Conservation (phyloP, 2,888 invertebrate species). For the Thelaira solivaga region DNA sequence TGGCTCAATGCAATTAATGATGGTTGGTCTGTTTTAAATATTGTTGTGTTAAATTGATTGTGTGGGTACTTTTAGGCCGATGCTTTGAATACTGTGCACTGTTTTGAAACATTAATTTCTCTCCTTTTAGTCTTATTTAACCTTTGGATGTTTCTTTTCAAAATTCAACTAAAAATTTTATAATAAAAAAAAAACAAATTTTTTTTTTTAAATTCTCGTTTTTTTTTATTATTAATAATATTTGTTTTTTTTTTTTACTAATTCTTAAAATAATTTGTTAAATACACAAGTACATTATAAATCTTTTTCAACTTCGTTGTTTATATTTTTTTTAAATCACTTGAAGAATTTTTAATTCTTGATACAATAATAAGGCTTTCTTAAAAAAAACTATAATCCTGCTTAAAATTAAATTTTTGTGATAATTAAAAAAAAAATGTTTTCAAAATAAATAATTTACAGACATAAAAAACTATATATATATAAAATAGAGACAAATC, state of each 20-base stretch:
- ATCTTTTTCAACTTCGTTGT: slow-evolving; percentile 22
- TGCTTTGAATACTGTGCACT: too few species aligned
- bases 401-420: background rate
- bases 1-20: too few species aligned
- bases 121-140: too few species aligned
- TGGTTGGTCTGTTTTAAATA: too few species aligned
- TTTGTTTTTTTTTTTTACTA: too few species aligned
- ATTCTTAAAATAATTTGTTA: background rate
- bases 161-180: too few species aligned
- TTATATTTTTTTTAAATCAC: slow-evolving; percentile 22
- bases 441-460: slow-evolving; percentile 50
- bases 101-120: too few species aligned
- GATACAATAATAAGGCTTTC: slow-evolving; percentile 47
- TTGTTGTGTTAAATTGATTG: too few species aligned
- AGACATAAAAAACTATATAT: background rate
- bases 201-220: background rate
- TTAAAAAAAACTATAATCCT: background rate
- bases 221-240: slow-evolving; percentile 16
- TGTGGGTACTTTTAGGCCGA: too few species aligned
- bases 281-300: background rate
- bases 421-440: background rate
- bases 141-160: too few species aligned
- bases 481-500: background rate
- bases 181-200: background rate
- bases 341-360: slow-evolving; percentile 24